Evolutionary conservation across 1,140 invertebrate genomes (phyloP).

Genomic region (Drosophila ercepeae): DNA sequence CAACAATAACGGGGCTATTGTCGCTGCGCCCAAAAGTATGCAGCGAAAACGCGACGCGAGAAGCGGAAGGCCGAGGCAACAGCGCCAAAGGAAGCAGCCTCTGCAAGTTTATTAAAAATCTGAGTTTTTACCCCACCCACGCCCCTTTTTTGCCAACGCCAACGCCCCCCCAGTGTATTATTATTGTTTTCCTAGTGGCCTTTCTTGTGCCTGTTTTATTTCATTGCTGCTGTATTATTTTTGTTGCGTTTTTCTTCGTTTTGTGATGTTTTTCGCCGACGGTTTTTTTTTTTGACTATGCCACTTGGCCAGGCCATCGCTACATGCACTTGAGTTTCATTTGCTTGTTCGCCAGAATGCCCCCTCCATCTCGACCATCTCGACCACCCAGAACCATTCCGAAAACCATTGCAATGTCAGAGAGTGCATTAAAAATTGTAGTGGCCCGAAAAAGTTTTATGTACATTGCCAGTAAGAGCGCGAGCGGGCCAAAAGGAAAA

Average conservation of each 20-base stretch:
- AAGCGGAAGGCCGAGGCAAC: conserved; percentile 6
- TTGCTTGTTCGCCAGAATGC: conserved; percentile 66
- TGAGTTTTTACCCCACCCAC: conserved; percentile 36
- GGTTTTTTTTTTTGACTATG: conserved; percentile 43
- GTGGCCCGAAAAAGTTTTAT: conserved; percentile 68
- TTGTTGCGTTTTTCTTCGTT: conserved; percentile 30
- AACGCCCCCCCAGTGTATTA: conserved; percentile 47
- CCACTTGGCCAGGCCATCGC: conserved; percentile 70
- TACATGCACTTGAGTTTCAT: conserved; percentile 81
- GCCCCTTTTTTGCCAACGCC: conserved; percentile 7
- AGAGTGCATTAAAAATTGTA: conserved; percentile 80
- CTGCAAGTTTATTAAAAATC: conserved; percentile 79
- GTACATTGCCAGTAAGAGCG: conserved; percentile 60
- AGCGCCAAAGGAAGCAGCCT: conserved; percentile 20
- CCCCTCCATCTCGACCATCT: conserved; percentile 12
- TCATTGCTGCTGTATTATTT: conserved; percentile 21
- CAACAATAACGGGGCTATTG: conserved; percentile 46
- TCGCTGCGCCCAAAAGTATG: conserved; percentile 56
- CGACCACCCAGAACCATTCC: not conserved
- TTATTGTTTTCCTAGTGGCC: conserved; percentile 52
- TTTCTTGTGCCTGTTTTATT: conserved; percentile 44
- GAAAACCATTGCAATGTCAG: conserved; percentile 53
- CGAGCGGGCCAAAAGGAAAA: conserved; percentile 57
- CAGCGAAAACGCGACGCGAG: conserved; percentile 53
- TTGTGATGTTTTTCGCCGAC: conserved; percentile 19